Conservation (phyloP, 1,140 invertebrate species). For the Lethrus apterus region DNA sequence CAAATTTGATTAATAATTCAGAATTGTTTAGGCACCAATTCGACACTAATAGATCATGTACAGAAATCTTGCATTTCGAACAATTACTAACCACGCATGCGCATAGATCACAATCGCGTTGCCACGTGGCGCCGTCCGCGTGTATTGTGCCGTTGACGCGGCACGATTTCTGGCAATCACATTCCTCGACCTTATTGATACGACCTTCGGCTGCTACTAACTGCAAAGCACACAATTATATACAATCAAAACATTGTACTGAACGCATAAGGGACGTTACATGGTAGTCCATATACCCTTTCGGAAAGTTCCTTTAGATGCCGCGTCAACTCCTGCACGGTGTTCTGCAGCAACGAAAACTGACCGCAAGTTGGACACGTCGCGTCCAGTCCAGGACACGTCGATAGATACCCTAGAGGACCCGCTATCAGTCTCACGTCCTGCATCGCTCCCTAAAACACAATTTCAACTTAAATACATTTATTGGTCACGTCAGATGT, state of each 20-base stretch:
- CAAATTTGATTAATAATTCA: no score
- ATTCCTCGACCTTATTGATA: constrained; percentile 71
- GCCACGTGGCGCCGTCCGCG: constrained; percentile 75
- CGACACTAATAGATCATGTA: neutral
- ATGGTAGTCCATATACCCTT: constrained; percentile 52
- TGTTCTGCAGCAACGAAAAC: constrained; percentile 72
- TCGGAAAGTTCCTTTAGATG: constrained; percentile 60
- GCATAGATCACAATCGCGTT: constrained; percentile 72
- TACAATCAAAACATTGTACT: constrained; percentile 37
- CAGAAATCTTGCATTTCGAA: neutral
- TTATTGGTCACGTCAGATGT: no score
- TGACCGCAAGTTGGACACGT: constrained; percentile 86
- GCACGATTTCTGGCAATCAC: constrained; percentile 85
- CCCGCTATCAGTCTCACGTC: constrained; percentile 78
- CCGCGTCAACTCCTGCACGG: constrained; percentile 57
- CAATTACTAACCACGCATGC: constrained; percentile 63
- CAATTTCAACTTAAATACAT: no score
- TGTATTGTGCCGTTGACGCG: constrained; percentile 68
- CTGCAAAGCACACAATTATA: constrained; percentile 49
- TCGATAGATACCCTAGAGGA: constrained; percentile 75
- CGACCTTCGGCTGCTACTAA: constrained; percentile 67
- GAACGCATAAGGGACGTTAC: constrained; percentile 38
- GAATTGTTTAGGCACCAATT: neutral
- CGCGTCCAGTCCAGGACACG: constrained; percentile 78
- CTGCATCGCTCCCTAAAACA: constrained; percentile 72